A percentile compares a stretch with the other conserved stretches of the same genome.
Evolutionary conservation across 64 coral and sea anemone genomes (phyloP).

Genomic region (Cladopsammia gracilis): DNA sequence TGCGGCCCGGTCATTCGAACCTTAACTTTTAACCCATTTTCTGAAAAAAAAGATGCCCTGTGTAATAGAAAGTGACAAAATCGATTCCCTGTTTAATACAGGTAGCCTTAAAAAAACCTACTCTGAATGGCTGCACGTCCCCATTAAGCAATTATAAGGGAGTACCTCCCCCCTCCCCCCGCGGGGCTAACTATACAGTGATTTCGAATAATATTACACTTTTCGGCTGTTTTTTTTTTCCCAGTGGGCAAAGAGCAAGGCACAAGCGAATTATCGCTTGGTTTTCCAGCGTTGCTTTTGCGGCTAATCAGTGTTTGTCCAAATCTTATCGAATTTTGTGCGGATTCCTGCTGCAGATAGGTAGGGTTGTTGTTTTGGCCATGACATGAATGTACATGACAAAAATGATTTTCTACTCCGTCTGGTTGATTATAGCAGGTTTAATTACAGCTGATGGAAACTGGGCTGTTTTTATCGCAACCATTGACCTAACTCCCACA

Average conservation of each 20-base stretch:
- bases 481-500: neutral
- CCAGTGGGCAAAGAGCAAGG: neutral
- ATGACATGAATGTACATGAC: slow-evolving; percentile 8
- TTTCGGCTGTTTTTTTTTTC: no score
- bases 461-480: neutral
- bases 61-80: no score
- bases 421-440: slow-evolving; percentile 27
- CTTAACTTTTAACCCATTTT: no score
- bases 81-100: no score
- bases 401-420: slow-evolving; percentile 17
- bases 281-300: slow-evolving; percentile 2
- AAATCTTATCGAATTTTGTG: neutral
- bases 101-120: no score
- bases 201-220: no score
- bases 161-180: no score
- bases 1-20: no score
- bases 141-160: no score
- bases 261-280: neutral
- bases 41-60: no score
- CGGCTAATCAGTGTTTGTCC: slow-evolving; percentile 28
- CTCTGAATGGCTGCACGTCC: no score
- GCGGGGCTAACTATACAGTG: no score
- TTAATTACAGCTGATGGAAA: slow-evolving; percentile 20
- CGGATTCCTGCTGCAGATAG: neutral
- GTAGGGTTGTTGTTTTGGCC: slow-evolving; percentile 19